Evolutionary conservation across 2,797 vertebrate species (phyloP), one percentile per base, ranked within the genome.

Genomic region (Chelon auratus): DNA sequence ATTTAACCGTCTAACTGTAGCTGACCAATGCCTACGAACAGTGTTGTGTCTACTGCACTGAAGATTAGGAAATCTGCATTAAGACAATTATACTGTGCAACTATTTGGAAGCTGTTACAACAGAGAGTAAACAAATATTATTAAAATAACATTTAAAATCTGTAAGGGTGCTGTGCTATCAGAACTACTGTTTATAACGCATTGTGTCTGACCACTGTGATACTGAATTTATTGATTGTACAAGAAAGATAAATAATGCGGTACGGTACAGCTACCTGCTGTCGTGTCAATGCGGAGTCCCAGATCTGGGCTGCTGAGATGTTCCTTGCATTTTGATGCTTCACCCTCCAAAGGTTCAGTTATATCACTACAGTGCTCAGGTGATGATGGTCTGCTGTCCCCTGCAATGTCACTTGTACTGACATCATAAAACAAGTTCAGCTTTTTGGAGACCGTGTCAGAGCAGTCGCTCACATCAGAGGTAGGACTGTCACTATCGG

Each of bases 391-490:
- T 71, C 61, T 52, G n/a, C 82, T 68, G 61, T 84, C 73, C 0
- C 59, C 55, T 47, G 30, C 33, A 15, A 72, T 69, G 15, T 93
- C 85, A 82, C 77, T 90, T 62, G 67, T 88, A 82, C 92, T 94
- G 88, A 96, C 95, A 63, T 94, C 87, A 80, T 96, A 95, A 90
- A 94, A 97, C 81, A 95, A 80, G 30, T 0, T 82, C 80, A 97
- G 90, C 87, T 97, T 96, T 89, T 95, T 91, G 64, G 97, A 68
- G 24, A 98, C 96, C 77, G 91, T 82, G 91, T 96, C 90, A 0
- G 83, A 74, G 62, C n/a, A 64, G 45, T 67, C 0, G 8, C 17
- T 71, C 5, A 22, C 58, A 45, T 62, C 57, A 11, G 64, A 64
- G 47, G 43, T 57, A 3, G 43, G 57, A 9, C 40, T 4, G 17